Base-by-base conservation (phyloP, 1,140 invertebrate genomes). In the Asobara japonica region DNA sequence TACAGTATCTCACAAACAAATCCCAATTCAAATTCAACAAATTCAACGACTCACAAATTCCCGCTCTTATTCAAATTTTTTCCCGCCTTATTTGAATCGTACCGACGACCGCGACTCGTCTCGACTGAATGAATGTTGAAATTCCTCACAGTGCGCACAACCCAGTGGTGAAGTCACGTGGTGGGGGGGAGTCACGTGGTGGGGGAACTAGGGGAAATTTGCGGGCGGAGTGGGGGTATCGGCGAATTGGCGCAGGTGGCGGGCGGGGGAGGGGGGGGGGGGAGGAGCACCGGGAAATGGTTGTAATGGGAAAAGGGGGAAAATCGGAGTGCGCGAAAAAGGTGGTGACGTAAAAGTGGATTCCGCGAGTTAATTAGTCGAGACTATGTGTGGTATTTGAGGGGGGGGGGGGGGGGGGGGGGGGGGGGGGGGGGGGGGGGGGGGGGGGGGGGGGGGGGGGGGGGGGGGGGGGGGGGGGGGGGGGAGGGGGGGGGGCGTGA, bases 51-150 rank as follows among this genome's bases (percentile, higher is more conserved):
- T n/a, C n/a, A n/a, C n/a, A n/a, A n/a, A n/a, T n/a, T n/a, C n/a
- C n/a, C n/a, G n/a, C n/a, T n/a, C n/a, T n/a, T n/a, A n/a, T n/a
- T n/a, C n/a, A n/a, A n/a, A n/a, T n/a, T n/a, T n/a, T n/a, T n/a
- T n/a, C n/a, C n/a, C n/a, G n/a, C n/a, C n/a, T n/a, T n/a, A n/a
- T n/a, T n/a, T n/a, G n/a, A n/a, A n/a, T n/a, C n/a, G n/a, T n/a
- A 75, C 74, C 61, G 74, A 75, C 70, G 65, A 29, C 20, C 61
- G 30, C 64, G 65, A 72, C 51, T 60, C 67, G 73, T 62, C 61
- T 66, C 65, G 51, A 75, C 73, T 78, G 77, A 78, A 78, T 78
- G 77, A 76, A 77, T 77, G 70, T 71, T 69, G 72, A 77, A 76
- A 76, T 74, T 74, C 41, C 27, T n/a, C 18, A 22, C 51, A 69